Evolutionary conservation across 2,113 vertebrate genomes (phyloP).

Genomic region (Epinephelus cyanopodus): DNA sequence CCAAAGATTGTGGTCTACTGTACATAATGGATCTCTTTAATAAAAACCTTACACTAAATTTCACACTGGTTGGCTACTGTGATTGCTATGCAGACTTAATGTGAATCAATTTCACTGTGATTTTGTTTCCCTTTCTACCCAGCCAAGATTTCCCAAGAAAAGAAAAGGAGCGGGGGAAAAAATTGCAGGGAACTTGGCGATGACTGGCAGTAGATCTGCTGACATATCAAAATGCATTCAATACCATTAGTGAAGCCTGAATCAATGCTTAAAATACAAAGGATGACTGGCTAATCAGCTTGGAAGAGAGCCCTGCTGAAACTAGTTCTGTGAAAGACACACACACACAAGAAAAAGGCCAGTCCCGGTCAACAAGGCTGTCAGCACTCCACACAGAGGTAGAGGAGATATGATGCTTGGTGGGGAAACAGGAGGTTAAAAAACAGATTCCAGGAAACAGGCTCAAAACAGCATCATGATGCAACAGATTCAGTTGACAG

Average conservation of each 20-base stretch:
- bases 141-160: conserved; percentile 37
- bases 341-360: conserved; percentile 4
- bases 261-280: conserved; percentile 56
- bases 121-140: conserved; percentile 46
- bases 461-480: conserved; percentile 43
- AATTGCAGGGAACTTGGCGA: conserved; percentile 6
- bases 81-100: conserved; percentile 69
- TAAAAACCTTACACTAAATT: conserved; percentile 50
- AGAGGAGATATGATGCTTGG: conserved; percentile 1
- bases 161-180: neutral
- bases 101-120: conserved; percentile 63
- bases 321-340: neutral
- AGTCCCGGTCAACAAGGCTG: conserved; percentile 37
- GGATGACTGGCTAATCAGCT: conserved; percentile 32
- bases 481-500: conserved; percentile 50
- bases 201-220: conserved; percentile 45
- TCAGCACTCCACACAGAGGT: conserved; percentile 33
- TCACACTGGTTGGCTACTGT: conserved; percentile 62
- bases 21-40: conserved; percentile 58
- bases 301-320: conserved; percentile 26
- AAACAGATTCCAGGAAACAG: conserved; percentile 17
- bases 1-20: conserved; percentile 41
- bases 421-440: conserved; percentile 8
- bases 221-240: conserved; percentile 61
- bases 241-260: conserved; percentile 53